Base-by-base conservation (phyloP, 2,113 vertebrate genomes). In the Hiodon tergisus region DNA sequence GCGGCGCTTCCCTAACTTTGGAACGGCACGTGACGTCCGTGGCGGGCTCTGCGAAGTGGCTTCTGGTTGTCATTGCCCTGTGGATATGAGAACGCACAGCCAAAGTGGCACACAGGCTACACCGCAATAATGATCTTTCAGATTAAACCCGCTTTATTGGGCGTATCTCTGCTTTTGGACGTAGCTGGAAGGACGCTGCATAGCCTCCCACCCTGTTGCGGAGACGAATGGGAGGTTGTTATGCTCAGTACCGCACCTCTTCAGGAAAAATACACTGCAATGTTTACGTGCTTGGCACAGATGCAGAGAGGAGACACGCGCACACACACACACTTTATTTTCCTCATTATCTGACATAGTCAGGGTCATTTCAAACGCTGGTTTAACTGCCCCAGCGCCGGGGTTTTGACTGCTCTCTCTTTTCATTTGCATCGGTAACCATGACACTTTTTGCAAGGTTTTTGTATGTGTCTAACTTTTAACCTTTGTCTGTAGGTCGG, bases 161-260 rank as follows among this genome's bases (percentile, higher is more conserved):
- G 11, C 9, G 8, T 7, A 16, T 31, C 53, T 50, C 58, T 58
- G 65, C 46, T 4, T 48, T 14, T 48, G 62, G 73, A 50, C 9
- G 53, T 6, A 59, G 13, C 62, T 10, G 16, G 10, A 17, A 16
- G 51, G 2, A 16, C 13, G 55, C 54, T 59, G 55, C 4, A 50
- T 47, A 10, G 46, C 50, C 16, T 55, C 10, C 6, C 61, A 31
- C 13, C 55, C 55, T 69, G 17, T 6, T 72, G 4, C 6, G 57
- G 52, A 72, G 52, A 72, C 60, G 58, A 67, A 54, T 72, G 13
- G 5, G 70, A 8, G 47, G 76, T 67, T 77, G 31, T 31, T 31
- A 31, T 31, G 31, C 31, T 1, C 31, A 31, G 31, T 31, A 31
- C 31, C 31, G 31, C 31, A 16, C 2, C 65, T 47, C 31, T 3